Evolutionary conservation across 2,113 vertebrate species (phyloP).

Genomic region (Rhinoptilus africanus): DNA sequence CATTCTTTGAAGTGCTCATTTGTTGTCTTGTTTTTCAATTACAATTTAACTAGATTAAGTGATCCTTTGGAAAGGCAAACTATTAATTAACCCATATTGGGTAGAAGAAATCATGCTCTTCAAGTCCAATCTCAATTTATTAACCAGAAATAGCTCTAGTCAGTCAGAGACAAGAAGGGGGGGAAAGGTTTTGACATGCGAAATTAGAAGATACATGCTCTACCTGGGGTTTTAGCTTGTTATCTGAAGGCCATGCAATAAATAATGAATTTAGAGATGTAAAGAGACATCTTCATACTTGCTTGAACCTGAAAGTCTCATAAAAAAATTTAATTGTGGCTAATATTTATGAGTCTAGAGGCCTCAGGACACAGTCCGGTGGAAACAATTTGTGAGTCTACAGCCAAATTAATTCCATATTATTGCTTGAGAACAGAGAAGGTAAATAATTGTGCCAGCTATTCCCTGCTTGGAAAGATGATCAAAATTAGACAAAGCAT

Average conservation of each 20-base stretch:
- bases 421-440: slow-evolving; percentile 4
- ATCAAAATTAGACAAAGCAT: background rate
- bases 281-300: background rate
- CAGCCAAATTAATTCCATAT: slow-evolving; percentile 10
- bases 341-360: slow-evolving; percentile 9
- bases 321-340: background rate
- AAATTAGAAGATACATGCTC: background rate
- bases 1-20: background rate
- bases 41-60: slow-evolving; percentile 15
- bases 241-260: background rate
- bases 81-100: background rate
- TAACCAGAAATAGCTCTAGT: background rate
- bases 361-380: slow-evolving; percentile 4
- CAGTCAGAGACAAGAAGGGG: background rate
- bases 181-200: background rate
- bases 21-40: background rate
- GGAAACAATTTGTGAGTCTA: slow-evolving; percentile 1
- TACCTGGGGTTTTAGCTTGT: background rate
- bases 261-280: background rate
- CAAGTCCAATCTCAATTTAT: background rate
- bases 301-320: slow-evolving; percentile 13
- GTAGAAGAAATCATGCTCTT: background rate
- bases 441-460: background rate
- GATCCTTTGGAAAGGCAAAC: background rate
- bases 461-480: background rate